Percentiles rank a stretch among this genome's conserved stretches.
phyloP scores from a whole-genome alignment of 1,140 invertebrate species.

The Atta cephalotes region DNA sequence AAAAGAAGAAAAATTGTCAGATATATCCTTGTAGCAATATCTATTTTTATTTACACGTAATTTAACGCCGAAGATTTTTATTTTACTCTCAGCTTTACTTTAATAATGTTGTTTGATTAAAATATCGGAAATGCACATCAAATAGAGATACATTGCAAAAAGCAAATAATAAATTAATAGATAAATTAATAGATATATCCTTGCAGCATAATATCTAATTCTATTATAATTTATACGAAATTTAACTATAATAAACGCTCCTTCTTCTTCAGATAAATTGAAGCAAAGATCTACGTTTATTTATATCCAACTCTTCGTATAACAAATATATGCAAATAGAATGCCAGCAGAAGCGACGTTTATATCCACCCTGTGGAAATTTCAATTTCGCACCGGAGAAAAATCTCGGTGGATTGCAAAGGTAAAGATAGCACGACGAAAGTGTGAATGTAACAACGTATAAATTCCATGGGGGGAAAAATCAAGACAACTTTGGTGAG shows the following conservation, averaged over 20 bases:
- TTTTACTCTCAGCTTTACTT: neutral
- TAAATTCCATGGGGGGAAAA: constrained; percentile 20
- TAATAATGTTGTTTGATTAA: neutral
- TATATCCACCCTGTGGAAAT: constrained; percentile 51
- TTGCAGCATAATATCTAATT: neutral
- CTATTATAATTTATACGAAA: neutral
- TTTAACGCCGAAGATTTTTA: neutral
- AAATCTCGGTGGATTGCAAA: constrained; percentile 1
- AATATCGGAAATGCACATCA: neutral
- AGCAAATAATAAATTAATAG: neutral
- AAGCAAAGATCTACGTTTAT: constrained; percentile 27
- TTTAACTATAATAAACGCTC: neutral
- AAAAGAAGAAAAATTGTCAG: neutral
- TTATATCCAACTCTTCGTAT: constrained; percentile 12
- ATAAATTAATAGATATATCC: neutral
- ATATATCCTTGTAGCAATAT: neutral
- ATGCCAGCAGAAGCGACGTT: constrained; percentile 33
- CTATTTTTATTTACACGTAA: constrained; percentile 2
- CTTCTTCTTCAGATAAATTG: constrained; percentile 4
- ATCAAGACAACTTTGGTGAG: constrained; percentile 28
- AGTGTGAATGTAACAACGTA: constrained; percentile 52
- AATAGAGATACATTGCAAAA: neutral
- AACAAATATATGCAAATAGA: constrained; percentile 56
- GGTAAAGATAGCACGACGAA: constrained; percentile 48
- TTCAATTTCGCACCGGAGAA: constrained; percentile 45